Evolutionary conservation across 1,140 invertebrate species (phyloP).

Genomic region (Drosophila punjabiensis): DNA sequence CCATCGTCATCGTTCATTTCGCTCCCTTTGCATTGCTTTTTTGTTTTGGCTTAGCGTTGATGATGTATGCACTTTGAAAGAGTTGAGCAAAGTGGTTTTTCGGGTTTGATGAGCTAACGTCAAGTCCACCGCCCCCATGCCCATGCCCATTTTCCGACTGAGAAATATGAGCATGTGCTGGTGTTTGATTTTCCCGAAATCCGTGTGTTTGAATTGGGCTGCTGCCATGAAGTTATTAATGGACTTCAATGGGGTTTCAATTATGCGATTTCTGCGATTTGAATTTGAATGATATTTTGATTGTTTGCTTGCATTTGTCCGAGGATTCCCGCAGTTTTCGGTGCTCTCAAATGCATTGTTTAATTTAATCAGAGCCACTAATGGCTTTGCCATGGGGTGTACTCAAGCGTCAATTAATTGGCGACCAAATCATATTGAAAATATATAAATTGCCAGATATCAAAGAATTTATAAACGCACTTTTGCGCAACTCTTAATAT

Average conservation of each 20-base stretch:
- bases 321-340: constrained; percentile 10
- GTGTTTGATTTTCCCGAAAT: constrained; percentile 29
- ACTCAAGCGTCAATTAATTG: constrained; percentile 17
- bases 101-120: constrained; percentile 81
- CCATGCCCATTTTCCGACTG: constrained; percentile 8
- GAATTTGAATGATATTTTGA: constrained; percentile 82
- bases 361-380: constrained; percentile 42
- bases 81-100: constrained; percentile 83
- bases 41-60: constrained; percentile 82
- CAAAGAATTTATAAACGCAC: constrained; percentile 4
- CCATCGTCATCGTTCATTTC: constrained; percentile 51
- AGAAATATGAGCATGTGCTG: constrained; percentile 43
- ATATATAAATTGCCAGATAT: constrained; percentile 3
- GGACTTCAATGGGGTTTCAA: constrained; percentile 82
- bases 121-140: constrained; percentile 38
- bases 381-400: constrained; percentile 8
- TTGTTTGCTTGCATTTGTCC: constrained; percentile 61
- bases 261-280: constrained; percentile 82
- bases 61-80: constrained; percentile 83
- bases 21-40: constrained; percentile 67
- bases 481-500: constrained; percentile 5
- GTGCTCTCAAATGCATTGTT: constrained; percentile 38
- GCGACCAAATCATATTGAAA: constrained; percentile 6
- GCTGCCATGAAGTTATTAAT: constrained; percentile 80
- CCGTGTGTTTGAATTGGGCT: constrained; percentile 63